Percentiles rank a stretch among this genome's conserved stretches.
These are phyloP conservation scores for Dermatemys mawii DNA, from an alignment of 2,113 vertebrate species.

Conservation along the genomic window DNA sequence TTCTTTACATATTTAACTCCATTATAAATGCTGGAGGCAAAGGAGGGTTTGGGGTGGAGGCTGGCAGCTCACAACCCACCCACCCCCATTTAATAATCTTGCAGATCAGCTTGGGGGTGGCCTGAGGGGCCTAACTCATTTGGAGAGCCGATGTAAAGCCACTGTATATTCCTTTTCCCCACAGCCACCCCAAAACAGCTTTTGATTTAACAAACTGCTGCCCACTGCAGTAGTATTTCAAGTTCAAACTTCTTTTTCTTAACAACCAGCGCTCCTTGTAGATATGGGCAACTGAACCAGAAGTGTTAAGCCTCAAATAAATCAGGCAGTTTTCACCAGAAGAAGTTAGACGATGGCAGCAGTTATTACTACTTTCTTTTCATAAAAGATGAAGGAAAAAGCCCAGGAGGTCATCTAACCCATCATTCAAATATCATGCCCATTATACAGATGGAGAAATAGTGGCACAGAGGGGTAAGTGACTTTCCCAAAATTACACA, in stretches of 20 bases:
- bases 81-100: too few species aligned
- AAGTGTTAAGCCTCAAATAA: not conserved
- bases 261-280: conserved; percentile 15
- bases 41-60: too few species aligned
- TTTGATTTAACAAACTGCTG: conserved; percentile 18
- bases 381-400: not conserved
- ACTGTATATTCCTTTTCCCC: not conserved
- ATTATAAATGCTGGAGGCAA: too few species aligned
- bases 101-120: too few species aligned
- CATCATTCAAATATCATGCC: not conserved
- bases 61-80: too few species aligned
- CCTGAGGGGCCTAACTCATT: too few species aligned
- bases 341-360: not conserved
- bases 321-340: not conserved
- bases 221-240: conserved; percentile 1
- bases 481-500: conserved; percentile 7
- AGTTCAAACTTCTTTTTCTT: not conserved
- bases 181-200: not conserved
- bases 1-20: too few species aligned
- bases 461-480: not conserved
- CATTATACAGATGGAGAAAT: not conserved
- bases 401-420: not conserved
- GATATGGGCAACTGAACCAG: not conserved
- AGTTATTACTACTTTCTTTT: conserved; percentile 11
- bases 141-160: not conserved